phyloP scores from a whole-genome alignment of 1,140 invertebrate genomes.

The Goniozus legneri region DNA sequence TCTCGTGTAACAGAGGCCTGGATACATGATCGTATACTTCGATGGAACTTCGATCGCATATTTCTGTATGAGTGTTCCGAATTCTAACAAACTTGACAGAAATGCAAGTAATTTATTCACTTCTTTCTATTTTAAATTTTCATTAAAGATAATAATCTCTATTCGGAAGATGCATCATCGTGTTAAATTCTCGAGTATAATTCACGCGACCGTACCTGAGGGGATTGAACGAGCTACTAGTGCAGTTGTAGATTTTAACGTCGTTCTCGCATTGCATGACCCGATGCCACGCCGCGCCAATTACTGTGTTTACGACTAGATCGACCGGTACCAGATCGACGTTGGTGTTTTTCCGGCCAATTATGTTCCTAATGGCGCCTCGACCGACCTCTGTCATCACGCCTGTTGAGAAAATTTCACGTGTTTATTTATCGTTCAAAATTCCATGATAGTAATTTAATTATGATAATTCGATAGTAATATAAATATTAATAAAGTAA shows the following conservation, averaged over 20 bases:
- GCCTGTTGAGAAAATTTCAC: slow-evolving; percentile 45
- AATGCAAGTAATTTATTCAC: too few species aligned
- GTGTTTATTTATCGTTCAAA: too few species aligned
- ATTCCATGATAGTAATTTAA: too few species aligned
- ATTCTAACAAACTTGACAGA: slow-evolving; percentile 81
- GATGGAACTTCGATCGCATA: slow-evolving; percentile 72
- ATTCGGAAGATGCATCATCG: too few species aligned
- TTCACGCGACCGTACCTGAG: slow-evolving; percentile 52
- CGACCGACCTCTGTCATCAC: slow-evolving; percentile 81
- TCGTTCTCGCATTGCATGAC: slow-evolving; percentile 57
- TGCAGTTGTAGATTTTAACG: slow-evolving; percentile 86
- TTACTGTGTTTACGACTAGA: slow-evolving; percentile 83
- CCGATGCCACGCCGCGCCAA: slow-evolving; percentile 78
- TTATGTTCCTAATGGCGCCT: slow-evolving; percentile 82
- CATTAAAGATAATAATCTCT: background rate
- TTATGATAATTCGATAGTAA: too few species aligned
- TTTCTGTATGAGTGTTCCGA: slow-evolving; percentile 65
- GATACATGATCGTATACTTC: slow-evolving; percentile 84
- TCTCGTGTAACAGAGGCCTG: slow-evolving; percentile 73
- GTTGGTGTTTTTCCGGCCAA: slow-evolving; percentile 66
- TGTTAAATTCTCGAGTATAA: background rate
- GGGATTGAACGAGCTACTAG: slow-evolving; percentile 79
- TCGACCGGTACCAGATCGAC: slow-evolving; percentile 91
- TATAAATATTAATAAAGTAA: too few species aligned
- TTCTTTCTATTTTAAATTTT: too few species aligned